Evolutionary conservation across 2,113 vertebrate genomes (phyloP), one percentile per base, ranked within the genome.

Genomic region (Poecilia latipinna): DNA sequence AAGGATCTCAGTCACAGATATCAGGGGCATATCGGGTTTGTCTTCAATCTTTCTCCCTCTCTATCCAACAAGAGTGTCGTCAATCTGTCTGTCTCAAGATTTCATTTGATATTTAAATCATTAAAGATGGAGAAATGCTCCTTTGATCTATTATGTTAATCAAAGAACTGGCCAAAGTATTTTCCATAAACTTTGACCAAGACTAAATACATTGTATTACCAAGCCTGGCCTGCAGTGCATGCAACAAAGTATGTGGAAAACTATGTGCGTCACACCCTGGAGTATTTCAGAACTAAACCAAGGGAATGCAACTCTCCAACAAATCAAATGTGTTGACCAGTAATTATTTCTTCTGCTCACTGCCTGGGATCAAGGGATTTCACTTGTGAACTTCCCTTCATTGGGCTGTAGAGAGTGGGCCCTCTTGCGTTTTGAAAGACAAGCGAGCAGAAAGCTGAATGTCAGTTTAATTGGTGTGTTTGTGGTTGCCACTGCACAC

Each of bases 391-490:
- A 75, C 91, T 70, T 90, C 73, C 68, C 74, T 84, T 80, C 77
- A 33, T 57, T 62, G 64, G 82, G 48, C 71, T 69, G 22, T n/a
- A 63, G 66, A 74, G 70, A 60, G 37, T 48, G 8, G 42, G 77
- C 78, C 82, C 82, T 76, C 60, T 35, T 77, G 86, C 79, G 77
- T 82, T 84, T 75, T 88, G 85, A 91, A 87, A 90, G 91, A 88
- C 86, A 86, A 92, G 89, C 37, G 77, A 89, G 84, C 86, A 74
- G 84, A 88, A 78, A 90, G 74, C 74, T 24, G 68, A 83, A 78
- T 80, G 87, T 89, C 88, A 86, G 84, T 91, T 90, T 91, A 91
- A 93, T 91, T 92, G 89, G 80, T 75, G 75, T 60, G 76, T 86
- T 91, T 90, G 80, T n/a, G 32, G 83, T 81, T 75, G 65, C 73